Conservation (phyloP, 2,113 vertebrate genomes). For the Pteruthius melanotis region DNA sequence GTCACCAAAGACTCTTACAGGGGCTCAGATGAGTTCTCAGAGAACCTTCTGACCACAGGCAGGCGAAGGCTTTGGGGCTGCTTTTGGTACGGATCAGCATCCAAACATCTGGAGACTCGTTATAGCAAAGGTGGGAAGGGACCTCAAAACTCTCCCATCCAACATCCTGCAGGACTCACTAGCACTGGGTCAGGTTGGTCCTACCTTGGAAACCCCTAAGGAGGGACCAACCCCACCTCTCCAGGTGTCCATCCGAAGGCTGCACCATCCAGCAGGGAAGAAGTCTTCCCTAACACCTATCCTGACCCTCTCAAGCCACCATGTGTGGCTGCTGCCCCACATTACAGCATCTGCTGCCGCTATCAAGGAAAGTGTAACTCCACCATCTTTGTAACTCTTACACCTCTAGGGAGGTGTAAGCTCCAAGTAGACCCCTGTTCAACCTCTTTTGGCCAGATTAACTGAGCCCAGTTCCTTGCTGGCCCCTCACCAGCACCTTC, state of each 20-base stretch:
- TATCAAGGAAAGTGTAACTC: background rate
- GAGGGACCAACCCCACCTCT: background rate
- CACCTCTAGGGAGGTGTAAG: background rate
- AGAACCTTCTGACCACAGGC: background rate
- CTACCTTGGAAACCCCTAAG: background rate
- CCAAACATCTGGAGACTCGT: background rate
- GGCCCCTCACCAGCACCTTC: background rate
- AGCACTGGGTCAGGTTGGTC: background rate
- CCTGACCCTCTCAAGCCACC: background rate
- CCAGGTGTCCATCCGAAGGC: background rate
- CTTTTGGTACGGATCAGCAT: background rate
- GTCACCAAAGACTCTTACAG: background rate
- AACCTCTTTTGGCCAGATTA: background rate
- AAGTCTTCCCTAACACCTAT: background rate
- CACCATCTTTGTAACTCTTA: background rate
- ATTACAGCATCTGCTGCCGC: rapidly evolving
- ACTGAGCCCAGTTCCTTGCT: background rate
- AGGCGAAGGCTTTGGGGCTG: background rate
- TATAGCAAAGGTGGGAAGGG: rapidly evolving
- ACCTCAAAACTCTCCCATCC: background rate
- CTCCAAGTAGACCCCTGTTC: background rate
- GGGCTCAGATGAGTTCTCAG: background rate
- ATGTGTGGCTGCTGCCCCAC: background rate
- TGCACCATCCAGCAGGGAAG: background rate
- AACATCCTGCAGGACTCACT: background rate